phyloP scores from a whole-genome alignment of 2,113 vertebrate genomes.

The Orientallactaga bullata region DNA sequence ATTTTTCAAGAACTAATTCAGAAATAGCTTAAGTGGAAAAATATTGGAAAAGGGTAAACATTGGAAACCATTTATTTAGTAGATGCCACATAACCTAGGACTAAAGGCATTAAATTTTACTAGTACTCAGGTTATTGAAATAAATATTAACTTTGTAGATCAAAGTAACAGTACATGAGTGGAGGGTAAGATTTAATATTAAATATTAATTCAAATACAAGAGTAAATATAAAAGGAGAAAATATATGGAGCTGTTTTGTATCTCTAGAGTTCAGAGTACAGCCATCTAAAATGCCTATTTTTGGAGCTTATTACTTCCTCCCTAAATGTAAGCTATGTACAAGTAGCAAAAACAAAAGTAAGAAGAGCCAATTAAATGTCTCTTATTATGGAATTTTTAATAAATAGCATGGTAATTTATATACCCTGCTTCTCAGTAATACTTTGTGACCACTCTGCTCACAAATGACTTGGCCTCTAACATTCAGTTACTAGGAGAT shows the following conservation, averaged over 20 bases:
- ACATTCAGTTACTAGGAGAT: neutral
- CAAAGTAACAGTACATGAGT: neutral
- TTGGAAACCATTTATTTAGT: neutral
- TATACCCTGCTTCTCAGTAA: neutral
- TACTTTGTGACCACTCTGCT: neutral
- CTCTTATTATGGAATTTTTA: neutral
- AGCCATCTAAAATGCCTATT: neutral
- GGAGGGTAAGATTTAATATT: neutral
- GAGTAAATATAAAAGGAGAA: neutral
- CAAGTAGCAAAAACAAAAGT: neutral
- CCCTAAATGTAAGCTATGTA: neutral
- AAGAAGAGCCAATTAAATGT: neutral
- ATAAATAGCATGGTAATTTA: neutral
- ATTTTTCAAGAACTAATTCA: slow-evolving; percentile 5
- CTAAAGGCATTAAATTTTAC: too few relatives aligned
- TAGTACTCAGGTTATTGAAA: neutral
- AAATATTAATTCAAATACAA: neutral
- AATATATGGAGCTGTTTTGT: neutral
- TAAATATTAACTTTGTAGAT: slow-evolving; percentile 2
- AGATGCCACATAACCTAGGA: neutral
- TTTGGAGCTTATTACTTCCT: neutral
- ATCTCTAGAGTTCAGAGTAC: neutral
- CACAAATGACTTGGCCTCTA: neutral
- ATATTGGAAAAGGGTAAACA: neutral
- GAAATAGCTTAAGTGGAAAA: neutral